phyloP scores from a whole-genome alignment of 2,113 vertebrate species.

The Prunella fulvescens region DNA sequence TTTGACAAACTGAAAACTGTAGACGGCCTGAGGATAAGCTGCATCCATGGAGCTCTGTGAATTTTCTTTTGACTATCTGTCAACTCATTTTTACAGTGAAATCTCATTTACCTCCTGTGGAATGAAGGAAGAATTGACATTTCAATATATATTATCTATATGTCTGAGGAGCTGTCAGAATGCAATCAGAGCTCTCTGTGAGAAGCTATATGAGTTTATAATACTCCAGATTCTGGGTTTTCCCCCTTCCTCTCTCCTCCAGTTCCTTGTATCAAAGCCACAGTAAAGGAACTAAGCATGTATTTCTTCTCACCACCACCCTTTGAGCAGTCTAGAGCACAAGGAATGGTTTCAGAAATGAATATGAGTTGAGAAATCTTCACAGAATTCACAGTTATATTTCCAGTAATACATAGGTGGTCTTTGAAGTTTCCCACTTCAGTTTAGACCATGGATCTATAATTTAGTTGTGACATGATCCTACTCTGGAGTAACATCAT shows the following conservation, averaged over 20 bases:
- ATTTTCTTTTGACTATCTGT: not conserved
- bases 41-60: not conserved
- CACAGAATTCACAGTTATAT: not conserved
- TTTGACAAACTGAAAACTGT: not conserved
- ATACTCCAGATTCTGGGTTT: not conserved
- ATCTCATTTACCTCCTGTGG: not conserved
- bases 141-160: not conserved
- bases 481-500: not conserved
- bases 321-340: not conserved
- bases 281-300: not conserved
- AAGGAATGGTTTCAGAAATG: not conserved
- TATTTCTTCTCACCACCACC: not conserved
- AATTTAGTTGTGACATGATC: not conserved
- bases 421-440: not conserved
- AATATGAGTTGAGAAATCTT: not conserved
- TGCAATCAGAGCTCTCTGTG: not conserved
- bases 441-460: not conserved
- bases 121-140: not conserved
- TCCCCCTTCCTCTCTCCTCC: not conserved
- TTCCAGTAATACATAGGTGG: not conserved
- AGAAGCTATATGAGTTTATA: not conserved
- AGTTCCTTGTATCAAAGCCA: not conserved
- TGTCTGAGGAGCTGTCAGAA: not conserved
- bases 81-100: not conserved
- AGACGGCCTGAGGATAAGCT: not conserved